Evolutionary conservation across 2,113 vertebrate genomes (phyloP).

Genomic region (Eurypyga helias): DNA sequence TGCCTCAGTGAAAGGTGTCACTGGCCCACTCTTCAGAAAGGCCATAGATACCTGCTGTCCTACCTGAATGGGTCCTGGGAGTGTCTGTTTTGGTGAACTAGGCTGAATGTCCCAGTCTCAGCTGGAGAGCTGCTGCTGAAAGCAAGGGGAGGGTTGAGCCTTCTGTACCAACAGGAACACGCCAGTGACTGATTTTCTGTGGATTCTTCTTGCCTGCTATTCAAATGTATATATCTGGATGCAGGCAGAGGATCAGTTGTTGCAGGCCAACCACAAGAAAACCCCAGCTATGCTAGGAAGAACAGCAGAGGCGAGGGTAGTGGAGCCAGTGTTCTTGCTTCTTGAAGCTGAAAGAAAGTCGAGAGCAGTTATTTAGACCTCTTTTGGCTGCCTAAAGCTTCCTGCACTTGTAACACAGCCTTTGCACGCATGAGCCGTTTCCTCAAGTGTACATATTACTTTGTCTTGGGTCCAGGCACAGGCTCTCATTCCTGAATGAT

Average conservation of each 20-base stretch:
- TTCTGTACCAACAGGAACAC: neutral
- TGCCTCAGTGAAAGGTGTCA: neutral
- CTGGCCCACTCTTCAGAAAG: neutral
- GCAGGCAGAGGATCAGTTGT: neutral
- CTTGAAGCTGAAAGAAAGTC: slow-evolving; percentile 45
- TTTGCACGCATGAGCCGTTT: neutral
- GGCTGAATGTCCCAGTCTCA: neutral
- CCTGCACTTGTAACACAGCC: neutral
- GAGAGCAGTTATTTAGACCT: neutral
- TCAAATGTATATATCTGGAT: neutral
- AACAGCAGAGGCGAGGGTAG: neutral
- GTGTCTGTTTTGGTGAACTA: neutral
- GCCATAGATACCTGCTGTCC: neutral
- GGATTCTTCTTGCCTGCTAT: neutral
- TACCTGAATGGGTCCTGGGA: neutral
- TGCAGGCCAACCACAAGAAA: neutral
- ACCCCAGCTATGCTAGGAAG: neutral
- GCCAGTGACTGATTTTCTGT: neutral
- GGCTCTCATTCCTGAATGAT: neutral
- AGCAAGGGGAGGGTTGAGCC: neutral
- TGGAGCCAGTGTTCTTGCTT: neutral
- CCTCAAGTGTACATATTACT: neutral
- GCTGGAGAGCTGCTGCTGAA: neutral
- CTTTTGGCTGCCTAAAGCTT: neutral
- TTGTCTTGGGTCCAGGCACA: neutral